These are phyloP conservation scores for Macrochelys suwanniensis DNA, from an alignment of 2,797 vertebrate genomes.

Conservation along the genomic window DNA sequence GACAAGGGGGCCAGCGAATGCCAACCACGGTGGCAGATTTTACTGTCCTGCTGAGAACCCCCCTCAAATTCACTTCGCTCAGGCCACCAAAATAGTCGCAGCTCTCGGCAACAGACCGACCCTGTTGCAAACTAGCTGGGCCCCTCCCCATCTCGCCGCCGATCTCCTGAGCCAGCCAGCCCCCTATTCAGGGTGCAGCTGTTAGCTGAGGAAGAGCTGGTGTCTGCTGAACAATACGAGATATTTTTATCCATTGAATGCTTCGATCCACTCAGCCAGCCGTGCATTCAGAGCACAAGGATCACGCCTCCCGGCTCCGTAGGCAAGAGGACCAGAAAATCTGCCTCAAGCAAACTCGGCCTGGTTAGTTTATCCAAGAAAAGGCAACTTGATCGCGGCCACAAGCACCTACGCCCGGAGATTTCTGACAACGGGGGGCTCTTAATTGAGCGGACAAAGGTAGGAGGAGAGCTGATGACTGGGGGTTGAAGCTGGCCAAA, in stretches of 20 bases:
- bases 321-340: background rate
- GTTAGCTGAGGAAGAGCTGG: background rate
- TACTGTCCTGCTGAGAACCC: background rate
- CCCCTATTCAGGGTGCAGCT: background rate
- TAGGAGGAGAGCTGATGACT: background rate
- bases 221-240: background rate
- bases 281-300: background rate
- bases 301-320: background rate
- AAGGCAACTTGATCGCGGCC: background rate
- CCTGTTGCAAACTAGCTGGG: background rate
- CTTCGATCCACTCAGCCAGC: background rate
- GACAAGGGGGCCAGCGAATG: background rate
- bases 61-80: background rate
- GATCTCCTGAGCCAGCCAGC: background rate
- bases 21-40: background rate
- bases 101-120: background rate
- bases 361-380: background rate
- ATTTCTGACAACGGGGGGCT: background rate
- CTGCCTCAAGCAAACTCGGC: background rate
- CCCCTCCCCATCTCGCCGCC: background rate
- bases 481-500: background rate
- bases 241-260: background rate
- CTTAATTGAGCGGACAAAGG: background rate
- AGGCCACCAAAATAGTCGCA: background rate
- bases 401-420: background rate